Base-by-base conservation (phyloP, 2,113 vertebrate genomes). In the Petrocephalus zakoni region DNA sequence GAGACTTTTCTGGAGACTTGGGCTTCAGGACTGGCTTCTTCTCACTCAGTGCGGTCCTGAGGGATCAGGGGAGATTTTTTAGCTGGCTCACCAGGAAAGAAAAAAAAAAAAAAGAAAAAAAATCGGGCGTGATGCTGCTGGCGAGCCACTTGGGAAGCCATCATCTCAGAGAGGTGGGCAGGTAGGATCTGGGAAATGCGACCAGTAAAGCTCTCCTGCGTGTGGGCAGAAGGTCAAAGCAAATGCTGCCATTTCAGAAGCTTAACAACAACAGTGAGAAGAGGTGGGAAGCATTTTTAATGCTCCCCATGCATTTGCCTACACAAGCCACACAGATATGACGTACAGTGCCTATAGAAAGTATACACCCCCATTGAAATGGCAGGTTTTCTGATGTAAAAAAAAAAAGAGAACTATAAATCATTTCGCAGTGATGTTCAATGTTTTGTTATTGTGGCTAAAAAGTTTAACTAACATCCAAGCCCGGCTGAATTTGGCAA, bases 1-100 rank as follows among this genome's bases (percentile, higher is more conserved):
- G 96, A 88, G 96, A 95, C 93, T 99, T 99, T 92, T 99, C 98
- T 1, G 98, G 98, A 90, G 98, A 99, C 91, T 99, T 98, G 2
- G 98, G 97, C 90, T 99, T 99, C 84, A 99, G 95, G 0, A 96
- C 97, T 0, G 97, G 95, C 89, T 98, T 99, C 94, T 99, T 99
- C 93, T 99, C 98, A 93, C 97, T 99, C 91, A 87, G 92, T 47
- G 98, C 98, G 34, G 97, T 98, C 93, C 98, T 99, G 93, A 10
- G 91, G 75, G 89, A 29, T 19, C 85, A 58, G 52, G 29, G 34
- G 1, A 4, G 42, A 22, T 11, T 37, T 2, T 83, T 83, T 13
- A 88, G 78, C 49, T 2, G 21, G 37, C 75, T 17, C 25, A 29
- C 61, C n/a, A 25, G n/a, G n/a, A 2, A 64, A n/a, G n/a, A n/a